Percentiles rank a stretch among this genome's conserved stretches.
Evolutionary conservation across 2,113 vertebrate genomes (phyloP).

Genomic region (Pygoscelis adeliae): DNA sequence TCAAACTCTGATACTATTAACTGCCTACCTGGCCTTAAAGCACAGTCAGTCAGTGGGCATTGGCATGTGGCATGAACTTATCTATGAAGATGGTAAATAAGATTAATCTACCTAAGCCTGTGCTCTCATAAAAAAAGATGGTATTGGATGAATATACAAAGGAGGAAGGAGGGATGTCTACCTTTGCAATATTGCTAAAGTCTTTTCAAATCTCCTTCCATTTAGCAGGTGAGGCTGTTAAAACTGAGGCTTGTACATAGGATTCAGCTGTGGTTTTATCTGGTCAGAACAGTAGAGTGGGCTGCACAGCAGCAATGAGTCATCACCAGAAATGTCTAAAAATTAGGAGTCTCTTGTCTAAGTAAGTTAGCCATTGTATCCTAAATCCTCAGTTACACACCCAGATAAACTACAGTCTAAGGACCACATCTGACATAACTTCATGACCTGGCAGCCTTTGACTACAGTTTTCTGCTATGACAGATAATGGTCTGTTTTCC

Average conservation of each 20-base stretch:
- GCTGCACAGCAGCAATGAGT: background rate
- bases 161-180: background rate
- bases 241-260: background rate
- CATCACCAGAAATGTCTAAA: background rate
- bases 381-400: background rate
- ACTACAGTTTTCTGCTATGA: background rate
- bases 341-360: background rate
- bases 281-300: background rate
- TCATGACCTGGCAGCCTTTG: background rate
- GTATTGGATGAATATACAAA: background rate
- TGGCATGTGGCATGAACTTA: background rate
- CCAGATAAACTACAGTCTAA: background rate
- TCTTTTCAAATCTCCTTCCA: background rate
- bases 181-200: background rate
- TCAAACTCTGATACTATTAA: background rate
- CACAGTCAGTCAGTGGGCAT: background rate
- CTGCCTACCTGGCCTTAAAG: background rate
- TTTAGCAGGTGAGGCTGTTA: background rate
- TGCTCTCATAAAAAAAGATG: background rate
- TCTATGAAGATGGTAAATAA: background rate
- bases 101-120: background rate
- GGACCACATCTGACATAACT: background rate
- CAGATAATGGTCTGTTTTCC: background rate
- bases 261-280: background rate
- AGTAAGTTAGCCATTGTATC: background rate